Conservation (phyloP, 1,140 invertebrate genomes). For the Prorops nasuta region DNA sequence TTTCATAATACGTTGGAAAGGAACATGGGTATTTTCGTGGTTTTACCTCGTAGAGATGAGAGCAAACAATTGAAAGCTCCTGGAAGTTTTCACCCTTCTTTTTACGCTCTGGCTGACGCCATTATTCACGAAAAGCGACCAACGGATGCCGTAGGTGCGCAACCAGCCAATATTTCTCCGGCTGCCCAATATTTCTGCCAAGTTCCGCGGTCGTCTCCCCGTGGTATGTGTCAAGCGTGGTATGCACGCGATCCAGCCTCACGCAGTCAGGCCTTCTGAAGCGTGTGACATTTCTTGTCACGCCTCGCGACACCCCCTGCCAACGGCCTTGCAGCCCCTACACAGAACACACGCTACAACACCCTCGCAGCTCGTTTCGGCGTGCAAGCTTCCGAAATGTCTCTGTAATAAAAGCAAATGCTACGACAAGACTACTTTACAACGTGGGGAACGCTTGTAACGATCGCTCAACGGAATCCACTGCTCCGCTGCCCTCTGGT, state of each 20-base stretch:
- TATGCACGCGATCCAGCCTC: constrained; percentile 23
- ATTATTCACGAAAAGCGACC: too few species aligned
- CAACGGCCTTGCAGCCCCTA: constrained; percentile 5
- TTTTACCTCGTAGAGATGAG: too few species aligned
- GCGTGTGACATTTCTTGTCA: constrained; percentile 52
- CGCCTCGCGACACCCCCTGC: constrained; percentile 35
- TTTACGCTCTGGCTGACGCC: too few species aligned
- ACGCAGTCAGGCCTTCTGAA: constrained; percentile 41
- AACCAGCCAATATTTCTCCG: constrained; percentile 25
- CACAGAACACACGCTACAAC: constrained; percentile 16
- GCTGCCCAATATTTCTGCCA: constrained; percentile 25
- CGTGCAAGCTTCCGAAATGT: constrained; percentile 37
- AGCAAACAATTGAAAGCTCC: too few species aligned
- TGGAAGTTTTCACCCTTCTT: too few species aligned
- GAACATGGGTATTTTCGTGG: too few species aligned
- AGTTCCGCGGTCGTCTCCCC: constrained; percentile 22
- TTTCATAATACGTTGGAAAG: too few species aligned
- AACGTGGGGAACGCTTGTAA: constrained; percentile 16
- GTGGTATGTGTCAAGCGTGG: constrained; percentile 25
- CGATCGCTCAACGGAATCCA: background rate
- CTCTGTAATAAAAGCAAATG: constrained; percentile 40
- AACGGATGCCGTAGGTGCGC: too few species aligned
- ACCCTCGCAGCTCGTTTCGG: constrained; percentile 13
- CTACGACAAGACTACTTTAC: constrained; percentile 4
- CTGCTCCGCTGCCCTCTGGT: background rate